phyloP scores from a whole-genome alignment of 2,113 vertebrate species.

The Boulengeromyrus knoepffleri region DNA sequence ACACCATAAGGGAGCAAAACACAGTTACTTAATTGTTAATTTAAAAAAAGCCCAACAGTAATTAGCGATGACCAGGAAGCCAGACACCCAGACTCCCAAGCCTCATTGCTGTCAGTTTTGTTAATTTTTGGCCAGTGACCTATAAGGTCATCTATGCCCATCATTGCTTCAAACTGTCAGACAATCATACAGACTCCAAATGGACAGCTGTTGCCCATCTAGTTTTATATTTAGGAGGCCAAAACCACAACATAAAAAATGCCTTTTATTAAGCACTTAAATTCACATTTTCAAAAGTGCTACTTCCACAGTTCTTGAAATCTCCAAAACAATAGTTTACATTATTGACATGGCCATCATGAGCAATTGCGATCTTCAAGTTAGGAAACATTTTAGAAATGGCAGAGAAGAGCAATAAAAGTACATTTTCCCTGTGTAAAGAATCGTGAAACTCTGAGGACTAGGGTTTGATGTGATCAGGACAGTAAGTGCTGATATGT shows the following conservation, averaged over 20 bases:
- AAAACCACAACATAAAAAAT: neutral
- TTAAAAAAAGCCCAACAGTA: neutral
- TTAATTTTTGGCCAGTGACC: conserved; percentile 2
- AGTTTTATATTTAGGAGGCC: neutral
- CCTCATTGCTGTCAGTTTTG: neutral
- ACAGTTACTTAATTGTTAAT: neutral
- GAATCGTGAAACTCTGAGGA: neutral
- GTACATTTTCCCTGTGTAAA: neutral
- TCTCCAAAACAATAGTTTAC: conserved; percentile 34
- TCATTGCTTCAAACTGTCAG: neutral
- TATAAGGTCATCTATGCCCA: neutral
- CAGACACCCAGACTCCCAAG: neutral
- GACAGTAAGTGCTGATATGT: neutral
- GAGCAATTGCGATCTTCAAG: conserved; percentile 26
- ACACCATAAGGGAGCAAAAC: neutral
- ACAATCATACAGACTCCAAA: neutral
- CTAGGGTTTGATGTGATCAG: neutral
- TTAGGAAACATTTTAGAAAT: conserved; percentile 6
- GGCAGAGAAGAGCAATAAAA: neutral
- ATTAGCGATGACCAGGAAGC: neutral
- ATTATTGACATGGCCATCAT: conserved; percentile 49
- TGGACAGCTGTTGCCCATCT: neutral
- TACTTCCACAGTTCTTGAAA: neutral
- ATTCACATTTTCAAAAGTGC: neutral
- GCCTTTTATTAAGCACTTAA: neutral